phyloP scores from a whole-genome alignment of 2,888 invertebrate species.

The Stenotaenia linearis region DNA sequence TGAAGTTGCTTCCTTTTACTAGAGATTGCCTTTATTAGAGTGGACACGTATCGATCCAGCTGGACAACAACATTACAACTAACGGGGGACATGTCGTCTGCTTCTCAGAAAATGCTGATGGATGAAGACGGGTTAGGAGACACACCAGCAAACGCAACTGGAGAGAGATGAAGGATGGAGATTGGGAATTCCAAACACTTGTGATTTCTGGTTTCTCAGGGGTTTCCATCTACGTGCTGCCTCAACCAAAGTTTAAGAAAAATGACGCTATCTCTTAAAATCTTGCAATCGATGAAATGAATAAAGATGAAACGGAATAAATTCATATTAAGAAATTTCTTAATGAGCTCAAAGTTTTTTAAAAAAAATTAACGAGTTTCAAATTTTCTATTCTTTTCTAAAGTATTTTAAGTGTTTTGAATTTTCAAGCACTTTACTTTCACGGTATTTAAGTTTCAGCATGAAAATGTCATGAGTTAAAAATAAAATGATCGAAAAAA shows the following conservation, averaged over 20 bases:
- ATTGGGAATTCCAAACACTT: conserved; percentile 20
- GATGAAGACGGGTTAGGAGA: conserved; percentile 11
- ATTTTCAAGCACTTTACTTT: no score
- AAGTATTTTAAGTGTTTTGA: no score
- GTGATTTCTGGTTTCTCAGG: background rate
- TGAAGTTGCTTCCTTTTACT: conserved; percentile 13
- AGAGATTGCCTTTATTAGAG: conserved; percentile 21
- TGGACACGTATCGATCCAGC: conserved; percentile 5
- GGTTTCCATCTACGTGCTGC: background rate
- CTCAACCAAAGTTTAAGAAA: background rate
- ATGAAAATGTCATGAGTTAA: no score
- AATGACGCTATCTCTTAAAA: conserved; percentile 10
- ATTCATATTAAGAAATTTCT: background rate
- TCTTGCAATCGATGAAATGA: conserved; percentile 11
- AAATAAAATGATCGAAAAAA: no score
- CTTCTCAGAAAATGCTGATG: conserved; percentile 26
- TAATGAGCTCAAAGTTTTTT: background rate
- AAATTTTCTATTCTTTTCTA: no score
- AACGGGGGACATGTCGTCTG: conserved; percentile 17
- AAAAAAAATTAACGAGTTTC: no score
- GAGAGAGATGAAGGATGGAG: conserved; percentile 11
- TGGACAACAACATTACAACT: conserved; percentile 20
- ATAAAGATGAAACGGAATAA: conserved; percentile 3
- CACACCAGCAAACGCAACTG: background rate
- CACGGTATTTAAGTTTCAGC: no score